Evolutionary conservation across 2,888 invertebrate species (phyloP).

Genomic region (Chrysina gloriosa): DNA sequence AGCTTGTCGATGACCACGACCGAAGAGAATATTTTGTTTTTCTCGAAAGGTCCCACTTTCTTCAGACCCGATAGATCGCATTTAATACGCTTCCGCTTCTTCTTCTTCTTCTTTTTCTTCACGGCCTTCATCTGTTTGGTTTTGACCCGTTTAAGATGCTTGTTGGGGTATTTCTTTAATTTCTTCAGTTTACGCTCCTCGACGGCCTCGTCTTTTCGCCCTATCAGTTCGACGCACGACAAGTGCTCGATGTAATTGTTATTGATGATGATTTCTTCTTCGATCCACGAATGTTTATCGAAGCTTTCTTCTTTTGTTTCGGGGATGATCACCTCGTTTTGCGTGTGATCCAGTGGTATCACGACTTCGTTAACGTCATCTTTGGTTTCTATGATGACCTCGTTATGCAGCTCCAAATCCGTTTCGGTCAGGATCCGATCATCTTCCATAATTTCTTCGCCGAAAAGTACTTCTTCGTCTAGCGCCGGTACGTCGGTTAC

Average conservation of each 20-base stretch:
- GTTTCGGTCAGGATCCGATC: neutral
- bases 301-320: neutral
- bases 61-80: neutral
- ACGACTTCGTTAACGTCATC: conserved; percentile 1
- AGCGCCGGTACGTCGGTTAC: no score
- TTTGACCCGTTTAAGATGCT: no score
- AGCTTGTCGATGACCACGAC: conserved; percentile 18
- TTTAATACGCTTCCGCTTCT: neutral
- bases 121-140: no score
- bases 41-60: neutral
- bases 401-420: conserved; percentile 5
- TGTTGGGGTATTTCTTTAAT: no score
- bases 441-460: neutral
- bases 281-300: neutral
- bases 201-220: neutral
- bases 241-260: conserved; percentile 17
- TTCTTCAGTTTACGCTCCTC: neutral
- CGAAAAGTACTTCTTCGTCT: no score
- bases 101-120: neutral
- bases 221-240: neutral
- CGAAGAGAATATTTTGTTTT: conserved; percentile 8
- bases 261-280: neutral
- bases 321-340: neutral
- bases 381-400: conserved; percentile 13
- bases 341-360: neutral